phyloP scores from a whole-genome alignment of 2,888 invertebrate species.

The Diadegma fenestrale region DNA sequence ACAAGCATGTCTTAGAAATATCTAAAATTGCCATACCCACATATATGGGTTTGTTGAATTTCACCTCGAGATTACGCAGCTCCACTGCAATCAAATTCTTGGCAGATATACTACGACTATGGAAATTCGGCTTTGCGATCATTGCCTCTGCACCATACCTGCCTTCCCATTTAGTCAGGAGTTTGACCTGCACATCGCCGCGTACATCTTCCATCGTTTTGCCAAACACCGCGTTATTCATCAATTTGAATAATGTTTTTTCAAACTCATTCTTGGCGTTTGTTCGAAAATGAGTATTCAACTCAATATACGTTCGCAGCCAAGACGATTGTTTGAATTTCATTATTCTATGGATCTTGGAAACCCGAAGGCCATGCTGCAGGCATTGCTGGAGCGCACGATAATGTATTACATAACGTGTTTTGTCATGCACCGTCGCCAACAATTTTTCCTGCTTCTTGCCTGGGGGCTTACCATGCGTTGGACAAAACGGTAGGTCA shows the following conservation, averaged over 20 bases:
- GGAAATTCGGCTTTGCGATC: neutral
- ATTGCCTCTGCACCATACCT: neutral
- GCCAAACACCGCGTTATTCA: neutral
- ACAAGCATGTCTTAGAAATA: slow-evolving; percentile 63
- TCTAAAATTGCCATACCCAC: slow-evolving; percentile 36
- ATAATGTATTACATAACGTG: neutral
- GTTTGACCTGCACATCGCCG: neutral
- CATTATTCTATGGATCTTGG: neutral
- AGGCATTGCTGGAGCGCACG: neutral
- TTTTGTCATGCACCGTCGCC: neutral
- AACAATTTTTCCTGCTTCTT: neutral
- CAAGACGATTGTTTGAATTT: neutral
- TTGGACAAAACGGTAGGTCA: neutral
- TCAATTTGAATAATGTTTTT: neutral
- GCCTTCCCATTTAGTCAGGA: neutral
- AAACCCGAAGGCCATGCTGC: no score
- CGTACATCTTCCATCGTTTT: neutral
- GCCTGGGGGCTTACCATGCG: neutral
- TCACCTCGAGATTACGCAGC: slow-evolving; percentile 30
- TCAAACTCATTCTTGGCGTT: neutral
- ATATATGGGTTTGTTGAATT: slow-evolving; percentile 65
- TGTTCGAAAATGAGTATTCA: neutral
- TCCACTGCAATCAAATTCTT: slow-evolving; percentile 44
- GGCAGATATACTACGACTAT: slow-evolving; percentile 10
- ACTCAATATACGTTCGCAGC: neutral